phyloP scores from a whole-genome alignment of 2,888 invertebrate genomes.

The Athetis lepigone region DNA sequence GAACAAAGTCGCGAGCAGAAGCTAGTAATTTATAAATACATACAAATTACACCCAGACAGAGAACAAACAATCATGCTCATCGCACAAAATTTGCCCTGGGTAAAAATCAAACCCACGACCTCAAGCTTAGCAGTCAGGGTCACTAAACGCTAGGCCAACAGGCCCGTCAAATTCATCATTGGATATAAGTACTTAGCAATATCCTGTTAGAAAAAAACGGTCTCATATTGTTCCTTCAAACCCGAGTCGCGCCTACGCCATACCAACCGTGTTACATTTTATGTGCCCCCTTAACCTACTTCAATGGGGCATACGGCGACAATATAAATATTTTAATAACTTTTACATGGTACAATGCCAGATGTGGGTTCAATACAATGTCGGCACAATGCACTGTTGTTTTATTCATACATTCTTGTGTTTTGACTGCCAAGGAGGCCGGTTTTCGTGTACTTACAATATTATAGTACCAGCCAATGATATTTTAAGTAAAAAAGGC shows the following conservation, averaged over 20 bases:
- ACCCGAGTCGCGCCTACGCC: slow-evolving; percentile 42
- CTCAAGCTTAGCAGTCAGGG: no score
- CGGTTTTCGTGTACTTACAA: slow-evolving; percentile 13
- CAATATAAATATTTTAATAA: slow-evolving; percentile 69
- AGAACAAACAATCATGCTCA: no score
- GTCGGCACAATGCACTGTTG: slow-evolving; percentile 46
- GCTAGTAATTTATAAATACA: no score
- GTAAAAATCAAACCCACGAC: no score
- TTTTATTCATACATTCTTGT: slow-evolving; percentile 43
- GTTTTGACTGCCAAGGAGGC: slow-evolving; percentile 35
- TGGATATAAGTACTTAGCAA: not conserved
- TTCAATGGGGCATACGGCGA: slow-evolving; percentile 60
- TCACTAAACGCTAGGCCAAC: no score
- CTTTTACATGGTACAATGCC: slow-evolving; percentile 55
- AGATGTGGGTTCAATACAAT: slow-evolving; percentile 56
- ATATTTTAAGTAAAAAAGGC: no score
- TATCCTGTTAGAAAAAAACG: slow-evolving; percentile 9
- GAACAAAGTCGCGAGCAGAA: no score
- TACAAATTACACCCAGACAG: no score
- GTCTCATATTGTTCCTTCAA: slow-evolving; percentile 11
- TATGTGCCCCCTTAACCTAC: slow-evolving; percentile 69
- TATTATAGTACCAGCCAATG: no score
- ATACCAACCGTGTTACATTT: slow-evolving; percentile 60
- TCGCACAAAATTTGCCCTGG: no score
- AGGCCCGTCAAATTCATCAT: no score